phyloP scores from a whole-genome alignment of 2,113 vertebrate species.

The Columba livia region DNA sequence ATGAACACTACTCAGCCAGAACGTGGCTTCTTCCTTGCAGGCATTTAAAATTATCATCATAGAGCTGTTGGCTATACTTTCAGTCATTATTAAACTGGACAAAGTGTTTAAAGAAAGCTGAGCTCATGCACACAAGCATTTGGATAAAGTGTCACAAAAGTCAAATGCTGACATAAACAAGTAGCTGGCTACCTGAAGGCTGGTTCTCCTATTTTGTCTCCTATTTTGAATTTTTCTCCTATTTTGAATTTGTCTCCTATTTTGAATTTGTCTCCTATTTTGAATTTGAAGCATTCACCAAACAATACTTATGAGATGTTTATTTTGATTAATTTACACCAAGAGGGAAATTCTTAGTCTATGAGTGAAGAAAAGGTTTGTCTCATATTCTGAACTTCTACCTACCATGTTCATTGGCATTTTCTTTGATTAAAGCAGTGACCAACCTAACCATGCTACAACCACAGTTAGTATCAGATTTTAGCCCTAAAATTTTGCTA shows the following conservation, averaged over 20 bases:
- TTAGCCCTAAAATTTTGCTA: neutral
- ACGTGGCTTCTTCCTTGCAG: neutral
- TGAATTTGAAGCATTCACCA: neutral
- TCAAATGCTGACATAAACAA: slow-evolving; percentile 25
- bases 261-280: neutral
- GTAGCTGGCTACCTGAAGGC: neutral
- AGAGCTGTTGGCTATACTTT: neutral
- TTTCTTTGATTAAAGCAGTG: neutral
- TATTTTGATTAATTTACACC: neutral
- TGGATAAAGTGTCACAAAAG: neutral
- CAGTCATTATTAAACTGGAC: slow-evolving; percentile 2
- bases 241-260: too few species aligned
- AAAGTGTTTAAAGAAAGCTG: slow-evolving; percentile 16
- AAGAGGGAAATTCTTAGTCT: neutral
- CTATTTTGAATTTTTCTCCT: too few species aligned
- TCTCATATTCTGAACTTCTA: neutral
- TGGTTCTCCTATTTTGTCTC: neutral
- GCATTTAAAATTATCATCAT: neutral
- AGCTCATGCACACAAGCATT: neutral
- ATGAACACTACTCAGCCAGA: neutral
- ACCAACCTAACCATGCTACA: neutral
- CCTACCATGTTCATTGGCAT: neutral
- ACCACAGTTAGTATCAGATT: neutral
- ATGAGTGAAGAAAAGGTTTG: neutral
- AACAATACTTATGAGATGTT: neutral